Percentiles rank a stretch among this genome's conserved stretches.
These are phyloP conservation scores for Leptocoma aspasia DNA, from an alignment of 2,113 vertebrate genomes.

Conservation along the genomic window DNA sequence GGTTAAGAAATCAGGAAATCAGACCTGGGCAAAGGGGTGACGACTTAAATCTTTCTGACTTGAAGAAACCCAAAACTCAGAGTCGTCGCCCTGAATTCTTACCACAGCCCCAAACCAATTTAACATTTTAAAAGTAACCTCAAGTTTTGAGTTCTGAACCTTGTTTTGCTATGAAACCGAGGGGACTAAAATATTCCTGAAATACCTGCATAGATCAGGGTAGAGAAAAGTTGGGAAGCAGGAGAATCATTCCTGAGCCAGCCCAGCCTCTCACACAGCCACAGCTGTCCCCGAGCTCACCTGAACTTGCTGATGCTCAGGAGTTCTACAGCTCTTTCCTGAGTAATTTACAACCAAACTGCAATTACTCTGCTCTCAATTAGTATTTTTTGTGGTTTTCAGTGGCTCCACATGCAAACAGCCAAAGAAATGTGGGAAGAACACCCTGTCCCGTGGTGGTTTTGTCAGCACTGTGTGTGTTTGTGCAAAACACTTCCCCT, in stretches of 20 bases:
- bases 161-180: not conserved
- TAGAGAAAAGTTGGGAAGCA: not conserved
- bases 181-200: not conserved
- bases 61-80: not conserved
- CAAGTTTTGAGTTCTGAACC: not conserved
- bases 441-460: accelerated
- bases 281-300: accelerated
- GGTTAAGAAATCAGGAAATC: not conserved
- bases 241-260: not conserved
- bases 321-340: not conserved
- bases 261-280: accelerated
- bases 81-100: not conserved
- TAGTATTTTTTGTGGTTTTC: not conserved
- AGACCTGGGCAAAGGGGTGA: not conserved
- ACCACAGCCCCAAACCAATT: not conserved
- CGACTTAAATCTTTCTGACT: not conserved
- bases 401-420: not conserved
- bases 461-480: not conserved
- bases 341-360: not conserved
- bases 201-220: accelerated
- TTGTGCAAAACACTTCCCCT: accelerated
- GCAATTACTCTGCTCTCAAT: not conserved
- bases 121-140: too few relatives aligned
- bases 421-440: not conserved
- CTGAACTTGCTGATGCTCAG: not conserved